Percentiles rank a stretch among this genome's conserved stretches.
phyloP scores from a whole-genome alignment of 2,113 vertebrate species.

The Pitta sordida region DNA sequence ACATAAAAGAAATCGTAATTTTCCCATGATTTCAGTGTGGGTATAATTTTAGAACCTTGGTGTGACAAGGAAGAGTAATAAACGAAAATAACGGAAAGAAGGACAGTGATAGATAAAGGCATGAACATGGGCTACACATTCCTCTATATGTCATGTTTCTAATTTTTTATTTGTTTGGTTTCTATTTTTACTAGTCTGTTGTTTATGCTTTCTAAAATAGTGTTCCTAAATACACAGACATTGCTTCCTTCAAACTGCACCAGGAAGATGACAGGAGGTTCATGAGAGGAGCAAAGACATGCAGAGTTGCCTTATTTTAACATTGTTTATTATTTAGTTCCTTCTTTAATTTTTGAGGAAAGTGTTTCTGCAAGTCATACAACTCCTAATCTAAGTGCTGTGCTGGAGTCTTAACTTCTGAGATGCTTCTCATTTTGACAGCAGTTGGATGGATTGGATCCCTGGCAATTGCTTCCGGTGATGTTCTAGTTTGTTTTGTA shows the following conservation, averaged over 20 bases:
- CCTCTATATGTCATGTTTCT: neutral
- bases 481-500: neutral
- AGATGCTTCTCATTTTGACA: neutral
- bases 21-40: neutral
- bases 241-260: neutral
- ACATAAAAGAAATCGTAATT: neutral
- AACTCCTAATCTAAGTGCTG: neutral
- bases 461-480: neutral
- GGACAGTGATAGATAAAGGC: neutral
- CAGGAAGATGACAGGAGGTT: neutral
- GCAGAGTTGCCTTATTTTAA: neutral
- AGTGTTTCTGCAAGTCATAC: neutral
- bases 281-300: neutral
- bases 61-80: neutral
- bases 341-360: neutral
- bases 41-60: neutral
- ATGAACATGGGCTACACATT: neutral
- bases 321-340: neutral
- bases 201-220: neutral
- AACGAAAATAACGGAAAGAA: neutral
- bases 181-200: conserved; percentile 8
- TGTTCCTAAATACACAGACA: neutral
- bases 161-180: neutral
- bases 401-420: neutral
- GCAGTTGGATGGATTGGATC: neutral